Evolutionary conservation across 2,888 invertebrate species (phyloP).

Genomic region (Malacosoma neustria): DNA sequence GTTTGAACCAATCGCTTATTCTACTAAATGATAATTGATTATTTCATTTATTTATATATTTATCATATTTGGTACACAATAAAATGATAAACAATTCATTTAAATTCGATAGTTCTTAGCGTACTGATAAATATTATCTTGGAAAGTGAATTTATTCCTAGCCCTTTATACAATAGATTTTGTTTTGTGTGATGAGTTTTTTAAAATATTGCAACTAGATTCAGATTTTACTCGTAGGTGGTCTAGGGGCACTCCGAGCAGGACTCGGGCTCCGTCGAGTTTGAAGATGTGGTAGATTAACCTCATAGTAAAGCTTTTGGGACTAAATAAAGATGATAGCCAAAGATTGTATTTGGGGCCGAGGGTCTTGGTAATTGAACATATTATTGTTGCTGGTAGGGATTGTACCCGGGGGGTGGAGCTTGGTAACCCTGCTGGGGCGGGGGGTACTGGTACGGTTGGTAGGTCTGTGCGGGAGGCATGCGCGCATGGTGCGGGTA

Average conservation of each 20-base stretch:
- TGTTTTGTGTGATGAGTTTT: not conserved
- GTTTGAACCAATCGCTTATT: conserved; percentile 3
- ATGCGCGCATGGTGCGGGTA: conserved; percentile 79
- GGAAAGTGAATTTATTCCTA: not conserved
- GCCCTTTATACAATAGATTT: not conserved
- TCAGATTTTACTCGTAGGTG: too few species aligned
- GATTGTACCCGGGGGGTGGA: conserved; percentile 45
- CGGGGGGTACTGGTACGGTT: conserved; percentile 60
- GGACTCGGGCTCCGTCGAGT: too few species aligned
- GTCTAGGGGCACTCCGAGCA: too few species aligned
- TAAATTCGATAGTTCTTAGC: not conserved
- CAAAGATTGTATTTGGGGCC: too few species aligned
- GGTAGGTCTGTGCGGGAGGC: conserved; percentile 67
- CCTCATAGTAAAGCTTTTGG: too few species aligned
- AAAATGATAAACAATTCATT: not conserved
- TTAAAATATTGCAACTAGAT: too few species aligned
- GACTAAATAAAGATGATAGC: too few species aligned
- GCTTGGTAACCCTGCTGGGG: conserved; percentile 27
- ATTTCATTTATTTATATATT: not conserved
- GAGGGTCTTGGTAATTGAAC: not conserved
- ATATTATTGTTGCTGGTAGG: conserved; percentile 40
- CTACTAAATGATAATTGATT: not conserved
- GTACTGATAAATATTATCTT: not conserved
- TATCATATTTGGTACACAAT: not conserved
- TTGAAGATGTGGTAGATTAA: too few species aligned